A percentile compares a stretch with the other conserved stretches of the same genome.
Evolutionary conservation across 2,888 invertebrate species (phyloP).

Genomic region (Dusona sp.): DNA sequence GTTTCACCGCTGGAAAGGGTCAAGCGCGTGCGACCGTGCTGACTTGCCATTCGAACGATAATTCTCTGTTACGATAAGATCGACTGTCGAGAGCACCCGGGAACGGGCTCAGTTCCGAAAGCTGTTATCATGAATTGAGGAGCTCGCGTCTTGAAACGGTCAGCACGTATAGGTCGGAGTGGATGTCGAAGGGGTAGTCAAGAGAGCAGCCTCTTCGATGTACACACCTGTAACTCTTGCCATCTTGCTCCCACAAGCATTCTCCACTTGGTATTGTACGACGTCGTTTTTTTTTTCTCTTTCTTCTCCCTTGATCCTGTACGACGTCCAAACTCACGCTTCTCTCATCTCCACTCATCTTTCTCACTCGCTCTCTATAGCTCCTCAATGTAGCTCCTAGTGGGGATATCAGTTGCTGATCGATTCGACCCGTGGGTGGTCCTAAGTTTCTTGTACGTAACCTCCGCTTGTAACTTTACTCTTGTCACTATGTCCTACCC

Average conservation of each 20-base stretch:
- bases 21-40: slow-evolving; percentile 71
- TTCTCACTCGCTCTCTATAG: slow-evolving; percentile 64
- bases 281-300: slow-evolving; percentile 21
- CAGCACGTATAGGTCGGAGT: slow-evolving; percentile 37
- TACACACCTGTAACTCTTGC: slow-evolving; percentile 82
- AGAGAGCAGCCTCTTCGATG: slow-evolving; percentile 40
- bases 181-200: slow-evolving; percentile 46
- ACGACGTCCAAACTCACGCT: slow-evolving; percentile 31
- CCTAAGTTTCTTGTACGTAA: slow-evolving; percentile 75
- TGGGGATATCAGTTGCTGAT: slow-evolving; percentile 81
- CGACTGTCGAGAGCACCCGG: slow-evolving; percentile 79
- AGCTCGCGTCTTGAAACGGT: slow-evolving; percentile 67
- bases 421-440: slow-evolving; percentile 83
- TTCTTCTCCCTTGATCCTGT: slow-evolving; percentile 2
- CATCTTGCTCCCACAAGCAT: slow-evolving; percentile 52
- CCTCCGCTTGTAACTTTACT: slow-evolving; percentile 79
- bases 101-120: slow-evolving; percentile 72
- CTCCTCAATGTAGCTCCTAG: slow-evolving; percentile 1
- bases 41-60: slow-evolving; percentile 75
- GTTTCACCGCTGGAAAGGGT: slow-evolving; percentile 67
- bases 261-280: slow-evolving; percentile 31
- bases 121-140: slow-evolving; percentile 81
- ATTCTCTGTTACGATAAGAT: slow-evolving; percentile 78
- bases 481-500: slow-evolving; percentile 76
- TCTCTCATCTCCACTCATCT: slow-evolving; percentile 66